These are phyloP conservation scores for Psittacara wagleri DNA, from an alignment of 2,113 vertebrate species.

Conservation along the genomic window DNA sequence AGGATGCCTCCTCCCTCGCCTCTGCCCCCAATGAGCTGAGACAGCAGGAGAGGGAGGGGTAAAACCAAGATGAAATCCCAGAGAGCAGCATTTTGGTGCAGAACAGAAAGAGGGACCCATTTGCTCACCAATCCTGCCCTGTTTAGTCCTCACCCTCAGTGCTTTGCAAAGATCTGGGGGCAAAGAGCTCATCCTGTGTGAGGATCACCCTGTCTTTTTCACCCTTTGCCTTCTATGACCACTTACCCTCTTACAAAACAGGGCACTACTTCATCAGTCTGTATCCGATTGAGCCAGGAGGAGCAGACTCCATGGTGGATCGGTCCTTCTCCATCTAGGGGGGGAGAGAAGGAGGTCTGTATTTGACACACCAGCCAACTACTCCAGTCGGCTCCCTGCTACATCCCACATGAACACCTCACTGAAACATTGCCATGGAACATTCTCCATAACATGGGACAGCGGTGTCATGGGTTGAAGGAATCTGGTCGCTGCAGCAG, in stretches of 20 bases:
- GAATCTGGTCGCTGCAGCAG: not conserved
- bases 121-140: not conserved
- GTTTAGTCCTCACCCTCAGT: not conserved
- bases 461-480: not conserved
- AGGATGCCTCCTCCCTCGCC: not conserved
- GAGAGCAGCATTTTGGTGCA: not conserved
- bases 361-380: not conserved
- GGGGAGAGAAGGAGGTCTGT: not conserved
- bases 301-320: slow-evolving; percentile 96
- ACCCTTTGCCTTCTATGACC: not conserved
- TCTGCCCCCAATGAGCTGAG: not conserved
- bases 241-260: slow-evolving; percentile 95
- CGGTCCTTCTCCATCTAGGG: slow-evolving; percentile 88
- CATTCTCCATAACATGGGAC: not conserved
- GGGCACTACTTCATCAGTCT: slow-evolving; percentile 87
- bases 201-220: not conserved
- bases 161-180: not conserved
- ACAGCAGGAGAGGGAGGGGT: no score
- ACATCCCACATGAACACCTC: not conserved
- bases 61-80: not conserved
- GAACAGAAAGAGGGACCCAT: not conserved
- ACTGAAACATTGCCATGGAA: not conserved
- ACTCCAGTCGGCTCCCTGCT: not conserved
- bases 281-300: slow-evolving; percentile 95
- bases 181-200: not conserved